Evolutionary conservation across 2,797 vertebrate genomes (phyloP), one percentile per base, ranked within the genome.

Genomic region (Brachyalestes nurse): DNA sequence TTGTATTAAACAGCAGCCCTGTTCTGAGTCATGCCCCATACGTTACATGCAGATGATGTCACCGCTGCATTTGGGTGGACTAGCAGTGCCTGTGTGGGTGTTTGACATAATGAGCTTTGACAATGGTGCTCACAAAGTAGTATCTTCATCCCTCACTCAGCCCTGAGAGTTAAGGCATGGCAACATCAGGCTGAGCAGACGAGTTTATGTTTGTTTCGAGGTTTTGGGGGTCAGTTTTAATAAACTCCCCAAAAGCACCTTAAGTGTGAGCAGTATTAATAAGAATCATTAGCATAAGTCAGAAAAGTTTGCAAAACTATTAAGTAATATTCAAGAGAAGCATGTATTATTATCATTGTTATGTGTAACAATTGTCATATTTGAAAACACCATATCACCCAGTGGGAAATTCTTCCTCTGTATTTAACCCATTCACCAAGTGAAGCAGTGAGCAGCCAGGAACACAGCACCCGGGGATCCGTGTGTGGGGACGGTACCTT

Each of bases 61-160:
- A 78, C 57, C 73, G 55, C 10, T 40, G 80, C 47, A 83, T 83
- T 85, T 82, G 78, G 69, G 76, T 28, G 60, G 60, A 75, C 74
- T 70, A 80, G 78, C 74, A 73, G 62, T 58, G 70, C 75, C 74
- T 47, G 55, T 61, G 71, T 71, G 69, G 80, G 47, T 9, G 55
- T 77, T 55, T 84, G 77, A 88, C 75, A 77, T 86, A 76, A 81
- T 70, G 49, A 49, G 75, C 69, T 83, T 80, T 82, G 81, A 86
- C 75, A 73, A 61, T 61, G 75, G 70, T 79, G 72, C 72, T 67
- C 80, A 77, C 47, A 77, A 78, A 79, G 60, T 72, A 72, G 78
- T 47, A 34, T 60, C 45, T 67, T 75, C 42, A 40, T 70, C 57
- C 45, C 9, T 75, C 40, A 69, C 62, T 80, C 40, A 61, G 64